phyloP scores from a whole-genome alignment of 2,113 vertebrate species.

The Python bivittatus region DNA sequence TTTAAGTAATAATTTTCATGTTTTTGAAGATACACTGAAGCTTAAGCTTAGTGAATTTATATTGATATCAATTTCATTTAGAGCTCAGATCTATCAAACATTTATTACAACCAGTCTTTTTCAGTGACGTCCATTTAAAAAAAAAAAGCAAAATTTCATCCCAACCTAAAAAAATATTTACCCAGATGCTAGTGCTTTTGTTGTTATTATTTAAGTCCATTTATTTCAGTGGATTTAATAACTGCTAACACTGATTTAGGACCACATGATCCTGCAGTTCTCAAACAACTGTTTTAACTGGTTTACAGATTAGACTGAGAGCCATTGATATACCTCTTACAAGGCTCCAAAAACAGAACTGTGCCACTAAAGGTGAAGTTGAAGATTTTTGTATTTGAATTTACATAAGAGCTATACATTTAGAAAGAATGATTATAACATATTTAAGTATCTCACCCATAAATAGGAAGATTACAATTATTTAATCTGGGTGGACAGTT shows the following conservation, averaged over 20 bases:
- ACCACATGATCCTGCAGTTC: not conserved
- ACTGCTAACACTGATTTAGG: not conserved
- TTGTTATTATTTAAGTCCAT: not conserved
- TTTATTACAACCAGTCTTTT: constrained; percentile 6
- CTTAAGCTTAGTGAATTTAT: constrained; percentile 39
- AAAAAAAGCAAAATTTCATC: not conserved
- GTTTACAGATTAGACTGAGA: not conserved
- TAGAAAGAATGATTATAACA: not conserved
- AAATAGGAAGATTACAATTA: not conserved
- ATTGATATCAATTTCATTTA: not conserved
- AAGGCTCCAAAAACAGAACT: not conserved
- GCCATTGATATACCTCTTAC: not conserved
- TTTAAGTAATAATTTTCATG: not conserved
- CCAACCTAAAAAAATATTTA: not conserved
- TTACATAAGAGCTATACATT: not conserved
- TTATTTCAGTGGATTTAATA: constrained; percentile 12
- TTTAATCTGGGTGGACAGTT: not conserved
- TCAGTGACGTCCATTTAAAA: not conserved
- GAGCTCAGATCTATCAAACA: not conserved
- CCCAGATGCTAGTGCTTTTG: not conserved
- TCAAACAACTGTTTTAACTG: not conserved
- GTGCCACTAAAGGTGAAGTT: not conserved
- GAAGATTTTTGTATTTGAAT: not conserved
- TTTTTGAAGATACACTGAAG: constrained; percentile 49
- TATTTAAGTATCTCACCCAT: not conserved